phyloP scores from a whole-genome alignment of 2,113 vertebrate species.

The Tor tambroides region DNA sequence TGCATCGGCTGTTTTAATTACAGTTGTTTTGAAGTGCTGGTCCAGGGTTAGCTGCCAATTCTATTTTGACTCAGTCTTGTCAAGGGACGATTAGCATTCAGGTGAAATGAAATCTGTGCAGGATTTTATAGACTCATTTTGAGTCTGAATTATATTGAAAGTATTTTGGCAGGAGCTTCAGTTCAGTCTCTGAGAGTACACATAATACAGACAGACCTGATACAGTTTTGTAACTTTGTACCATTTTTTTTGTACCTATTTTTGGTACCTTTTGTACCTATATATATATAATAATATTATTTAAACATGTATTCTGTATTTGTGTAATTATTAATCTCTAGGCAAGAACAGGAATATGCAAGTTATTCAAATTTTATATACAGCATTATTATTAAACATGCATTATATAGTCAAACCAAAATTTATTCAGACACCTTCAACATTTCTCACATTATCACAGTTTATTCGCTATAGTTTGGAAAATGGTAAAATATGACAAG shows the following conservation, averaged over 20 bases:
- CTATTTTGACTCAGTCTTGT: background rate
- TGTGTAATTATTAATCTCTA: background rate
- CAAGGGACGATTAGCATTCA: background rate
- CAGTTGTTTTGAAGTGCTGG: constrained; percentile 8
- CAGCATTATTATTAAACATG: no score
- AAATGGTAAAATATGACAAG: no score
- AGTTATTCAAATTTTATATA: background rate
- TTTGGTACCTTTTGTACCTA: no score
- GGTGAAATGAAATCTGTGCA: constrained; percentile 13
- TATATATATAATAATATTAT: no score
- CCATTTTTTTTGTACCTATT: no score
- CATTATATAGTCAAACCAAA: no score
- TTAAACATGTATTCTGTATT: no score
- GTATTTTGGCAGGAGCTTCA: background rate
- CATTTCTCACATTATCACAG: no score
- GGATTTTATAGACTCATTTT: constrained; percentile 6
- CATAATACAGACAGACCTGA: background rate
- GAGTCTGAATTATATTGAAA: constrained; percentile 3
- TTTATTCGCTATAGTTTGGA: no score
- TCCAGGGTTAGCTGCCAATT: background rate
- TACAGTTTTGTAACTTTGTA: no score
- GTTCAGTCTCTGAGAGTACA: background rate
- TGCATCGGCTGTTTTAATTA: constrained; percentile 5
- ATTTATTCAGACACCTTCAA: no score
- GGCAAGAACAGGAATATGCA: background rate